Percentiles rank a stretch among this genome's conserved stretches.
These are phyloP conservation scores for Liopterus haemorrhoidalis DNA, from an alignment of 2,888 invertebrate species.

Conservation along the genomic window DNA sequence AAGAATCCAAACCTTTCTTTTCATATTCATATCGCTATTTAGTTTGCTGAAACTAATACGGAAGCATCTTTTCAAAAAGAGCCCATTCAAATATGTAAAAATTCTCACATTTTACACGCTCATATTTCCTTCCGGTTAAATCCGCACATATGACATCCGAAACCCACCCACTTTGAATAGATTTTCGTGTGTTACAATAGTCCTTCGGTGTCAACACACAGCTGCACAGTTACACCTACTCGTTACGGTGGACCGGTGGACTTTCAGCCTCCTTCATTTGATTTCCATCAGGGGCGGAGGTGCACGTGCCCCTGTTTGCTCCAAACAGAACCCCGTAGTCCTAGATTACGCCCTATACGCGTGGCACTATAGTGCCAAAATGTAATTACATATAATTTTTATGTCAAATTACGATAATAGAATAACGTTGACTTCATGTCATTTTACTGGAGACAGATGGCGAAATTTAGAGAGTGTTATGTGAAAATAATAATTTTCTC, in stretches of 20 bases:
- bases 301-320: conserved; percentile 31
- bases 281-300: conserved; percentile 22
- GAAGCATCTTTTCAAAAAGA: no score
- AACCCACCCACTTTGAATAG: conserved; percentile 24
- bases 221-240: conserved; percentile 22
- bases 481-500: no score
- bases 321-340: conserved; percentile 30
- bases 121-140: conserved; percentile 28
- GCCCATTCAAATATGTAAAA: no score
- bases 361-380: conserved; percentile 14
- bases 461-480: no score
- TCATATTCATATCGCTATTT: no score
- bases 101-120: no score
- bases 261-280: conserved; percentile 15
- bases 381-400: conserved; percentile 32
- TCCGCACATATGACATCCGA: conserved; percentile 26
- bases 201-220: conserved; percentile 20
- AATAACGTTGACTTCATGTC: conserved; percentile 20
- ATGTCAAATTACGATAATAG: conserved; percentile 25
- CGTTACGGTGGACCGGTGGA: conserved; percentile 15
- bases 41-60: no score
- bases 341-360: conserved; percentile 27
- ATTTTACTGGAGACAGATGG: no score
- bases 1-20: no score
- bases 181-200: not conserved